phyloP scores from a whole-genome alignment of 2,113 vertebrate species.

The Zosterops pallidus region DNA sequence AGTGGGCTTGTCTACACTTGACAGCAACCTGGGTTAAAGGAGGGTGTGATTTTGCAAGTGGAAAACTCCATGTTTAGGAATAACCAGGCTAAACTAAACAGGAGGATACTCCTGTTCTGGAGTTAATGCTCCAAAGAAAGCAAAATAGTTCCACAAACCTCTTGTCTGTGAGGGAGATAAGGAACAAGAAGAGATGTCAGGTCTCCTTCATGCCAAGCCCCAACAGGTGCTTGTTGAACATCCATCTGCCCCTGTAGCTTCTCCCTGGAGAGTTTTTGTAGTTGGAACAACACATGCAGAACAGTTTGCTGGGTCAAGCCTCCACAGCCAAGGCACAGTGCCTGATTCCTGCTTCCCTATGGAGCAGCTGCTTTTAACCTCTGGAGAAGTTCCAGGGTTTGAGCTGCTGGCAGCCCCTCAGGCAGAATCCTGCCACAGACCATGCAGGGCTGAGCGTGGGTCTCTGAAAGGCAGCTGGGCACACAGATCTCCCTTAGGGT shows the following conservation, averaged over 20 bases:
- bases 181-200: not conserved
- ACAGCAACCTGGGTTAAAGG: not conserved
- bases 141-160: not conserved
- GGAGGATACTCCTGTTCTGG: not conserved
- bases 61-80: conserved; percentile 57
- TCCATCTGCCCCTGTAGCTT: not conserved
- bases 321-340: not conserved
- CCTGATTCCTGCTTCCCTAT: not conserved
- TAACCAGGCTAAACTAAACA: not conserved
- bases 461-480: not conserved
- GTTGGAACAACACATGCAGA: not conserved
- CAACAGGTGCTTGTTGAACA: not conserved
- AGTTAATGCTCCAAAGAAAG: not conserved
- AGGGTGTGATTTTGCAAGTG: conserved; percentile 35
- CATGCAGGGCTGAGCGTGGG: rapidly evolving
- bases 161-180: not conserved
- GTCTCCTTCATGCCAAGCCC: not conserved
- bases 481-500: not conserved
- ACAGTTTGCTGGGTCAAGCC: not conserved
- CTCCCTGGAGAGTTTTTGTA: not conserved
- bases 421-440: not conserved
- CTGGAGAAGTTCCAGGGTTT: not conserved
- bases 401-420: not conserved
- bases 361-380: not conserved
- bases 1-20: conserved; percentile 42